These are phyloP conservation scores for Seriola quinqueradiata DNA, from an alignment of 2,113 vertebrate genomes.

Conservation along the genomic window DNA sequence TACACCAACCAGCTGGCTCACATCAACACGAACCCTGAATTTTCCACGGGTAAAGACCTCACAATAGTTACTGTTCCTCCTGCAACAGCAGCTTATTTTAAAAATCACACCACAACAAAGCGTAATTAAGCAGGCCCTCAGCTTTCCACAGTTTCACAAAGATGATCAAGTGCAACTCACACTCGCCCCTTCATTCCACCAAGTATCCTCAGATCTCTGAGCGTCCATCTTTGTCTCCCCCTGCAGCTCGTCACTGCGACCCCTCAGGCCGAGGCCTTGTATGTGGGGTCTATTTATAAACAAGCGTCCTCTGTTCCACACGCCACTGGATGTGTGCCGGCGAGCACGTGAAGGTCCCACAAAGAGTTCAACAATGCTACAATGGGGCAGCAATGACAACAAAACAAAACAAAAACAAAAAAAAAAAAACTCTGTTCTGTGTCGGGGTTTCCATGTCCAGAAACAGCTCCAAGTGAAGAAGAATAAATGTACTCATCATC, in stretches of 20 bases:
- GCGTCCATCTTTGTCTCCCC: slow-evolving; percentile 65
- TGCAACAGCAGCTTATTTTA: neutral
- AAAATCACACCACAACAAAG: neutral
- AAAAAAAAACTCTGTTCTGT: slow-evolving; percentile 35
- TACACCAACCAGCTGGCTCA: neutral
- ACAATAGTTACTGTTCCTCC: slow-evolving; percentile 2
- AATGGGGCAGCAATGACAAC: slow-evolving; percentile 56
- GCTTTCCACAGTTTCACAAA: neutral
- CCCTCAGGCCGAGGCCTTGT: slow-evolving; percentile 39
- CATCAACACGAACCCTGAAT: slow-evolving; percentile 52
- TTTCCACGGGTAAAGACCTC: slow-evolving; percentile 26
- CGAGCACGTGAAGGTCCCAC: slow-evolving; percentile 72
- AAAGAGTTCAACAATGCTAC: slow-evolving; percentile 67
- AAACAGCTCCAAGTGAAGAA: slow-evolving; percentile 61
- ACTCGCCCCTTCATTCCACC: slow-evolving; percentile 3
- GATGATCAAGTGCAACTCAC: slow-evolving; percentile 47
- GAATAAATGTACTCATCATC: slow-evolving; percentile 29
- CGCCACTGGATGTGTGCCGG: slow-evolving; percentile 51
- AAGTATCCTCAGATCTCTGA: slow-evolving; percentile 13
- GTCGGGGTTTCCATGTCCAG: slow-evolving; percentile 68
- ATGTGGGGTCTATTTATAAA: slow-evolving; percentile 75
- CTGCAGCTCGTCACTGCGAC: slow-evolving; percentile 1
- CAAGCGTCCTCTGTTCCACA: slow-evolving; percentile 45
- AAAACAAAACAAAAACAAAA: slow-evolving; percentile 43
- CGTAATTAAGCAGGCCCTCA: rapidly evolving